Evolutionary conservation across 2,113 vertebrate genomes (phyloP).

Genomic region (Limanda limanda): DNA sequence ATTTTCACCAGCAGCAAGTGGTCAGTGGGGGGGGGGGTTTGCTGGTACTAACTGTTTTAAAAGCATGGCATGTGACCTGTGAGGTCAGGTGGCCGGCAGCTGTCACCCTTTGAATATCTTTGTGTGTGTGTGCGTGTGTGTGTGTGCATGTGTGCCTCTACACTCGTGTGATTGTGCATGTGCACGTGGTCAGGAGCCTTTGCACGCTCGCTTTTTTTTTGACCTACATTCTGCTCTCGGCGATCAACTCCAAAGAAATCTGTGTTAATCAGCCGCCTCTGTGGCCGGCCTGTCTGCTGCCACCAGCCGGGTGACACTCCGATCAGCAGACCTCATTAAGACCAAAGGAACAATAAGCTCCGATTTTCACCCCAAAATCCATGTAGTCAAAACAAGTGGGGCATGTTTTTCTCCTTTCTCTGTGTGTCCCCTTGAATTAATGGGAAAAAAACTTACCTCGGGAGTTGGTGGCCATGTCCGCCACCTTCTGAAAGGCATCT

Average conservation of each 20-base stretch:
- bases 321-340: constrained; percentile 74
- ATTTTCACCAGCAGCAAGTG: constrained; percentile 23
- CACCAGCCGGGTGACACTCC: constrained; percentile 62
- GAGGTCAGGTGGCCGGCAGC: constrained; percentile 68
- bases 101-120: constrained; percentile 63
- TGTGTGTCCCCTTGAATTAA: neutral
- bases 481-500: constrained; percentile 99
- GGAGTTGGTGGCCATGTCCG: constrained; percentile 98
- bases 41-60: constrained; percentile 24
- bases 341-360: constrained; percentile 68
- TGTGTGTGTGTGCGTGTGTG: neutral
- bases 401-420: neutral
- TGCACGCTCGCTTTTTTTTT: constrained; percentile 38
- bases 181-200: constrained; percentile 23
- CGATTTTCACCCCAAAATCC: constrained; percentile 39
- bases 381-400: neutral
- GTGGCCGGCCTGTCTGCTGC: constrained; percentile 40
- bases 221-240: constrained; percentile 74
- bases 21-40: constrained; percentile 21
- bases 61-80: constrained; percentile 66
- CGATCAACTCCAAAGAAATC: constrained; percentile 63
- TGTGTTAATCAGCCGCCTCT: constrained; percentile 70
- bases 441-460: constrained; percentile 85
- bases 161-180: constrained; percentile 2
- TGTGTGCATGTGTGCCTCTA: neutral